Evolutionary conservation across 1,140 invertebrate genomes (phyloP).

Genomic region (Saxidomus purpurata): DNA sequence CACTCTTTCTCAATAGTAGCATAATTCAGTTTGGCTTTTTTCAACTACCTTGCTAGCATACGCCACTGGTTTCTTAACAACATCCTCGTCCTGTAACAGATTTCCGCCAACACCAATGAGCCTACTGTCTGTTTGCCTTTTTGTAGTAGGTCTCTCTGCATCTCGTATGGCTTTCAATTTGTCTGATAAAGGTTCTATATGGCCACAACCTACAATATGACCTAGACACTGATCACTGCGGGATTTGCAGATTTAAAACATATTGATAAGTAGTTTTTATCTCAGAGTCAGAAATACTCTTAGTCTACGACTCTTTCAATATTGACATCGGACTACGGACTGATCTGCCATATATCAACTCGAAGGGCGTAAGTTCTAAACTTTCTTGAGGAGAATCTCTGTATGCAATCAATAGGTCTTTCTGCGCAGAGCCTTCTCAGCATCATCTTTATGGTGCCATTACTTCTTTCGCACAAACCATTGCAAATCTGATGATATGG

Average conservation of each 20-base stretch:
- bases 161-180: neutral
- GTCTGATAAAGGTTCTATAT: too few relatives aligned
- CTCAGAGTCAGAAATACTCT: too few relatives aligned
- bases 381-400: slow-evolving; percentile 69
- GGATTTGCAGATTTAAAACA: too few relatives aligned
- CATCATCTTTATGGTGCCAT: too few relatives aligned
- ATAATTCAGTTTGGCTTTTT: slow-evolving; percentile 6
- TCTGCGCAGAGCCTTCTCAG: too few relatives aligned
- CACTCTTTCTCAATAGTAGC: slow-evolving; percentile 84
- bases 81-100: slow-evolving; percentile 26
- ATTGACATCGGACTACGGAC: slow-evolving; percentile 73
- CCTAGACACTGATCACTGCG: too few relatives aligned
- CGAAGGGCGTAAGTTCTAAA: slow-evolving; percentile 76
- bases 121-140: slow-evolving; percentile 14
- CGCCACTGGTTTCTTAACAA: slow-evolving; percentile 63
- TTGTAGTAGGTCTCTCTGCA: neutral
- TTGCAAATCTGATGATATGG: slow-evolving; percentile 69
- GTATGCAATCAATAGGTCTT: slow-evolving; percentile 78
- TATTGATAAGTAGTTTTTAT: too few relatives aligned
- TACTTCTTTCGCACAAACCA: slow-evolving; percentile 75
- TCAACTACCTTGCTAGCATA: slow-evolving; percentile 73
- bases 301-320: slow-evolving; percentile 73
- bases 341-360: too few relatives aligned
- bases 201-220: too few relatives aligned
- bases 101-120: too few relatives aligned